Base-by-base conservation (phyloP, 2,888 invertebrate genomes). In the Acholoe squamosa region DNA sequence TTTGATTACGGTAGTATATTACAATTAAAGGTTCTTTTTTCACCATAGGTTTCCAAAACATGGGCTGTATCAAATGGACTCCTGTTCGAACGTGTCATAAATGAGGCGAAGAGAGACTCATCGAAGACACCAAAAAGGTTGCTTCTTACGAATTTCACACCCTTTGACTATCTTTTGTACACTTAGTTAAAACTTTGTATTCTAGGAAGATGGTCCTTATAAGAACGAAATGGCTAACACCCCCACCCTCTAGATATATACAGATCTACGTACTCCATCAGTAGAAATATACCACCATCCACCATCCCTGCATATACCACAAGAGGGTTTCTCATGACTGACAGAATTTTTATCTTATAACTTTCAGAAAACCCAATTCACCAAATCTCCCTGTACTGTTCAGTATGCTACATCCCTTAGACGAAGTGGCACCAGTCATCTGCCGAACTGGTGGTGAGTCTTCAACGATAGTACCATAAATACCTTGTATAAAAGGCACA, bases 11-110 rank as follows among this genome's bases (percentile, higher is more conserved):
- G n/a, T n/a, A n/a, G n/a, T n/a, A n/a, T n/a, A n/a, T n/a, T n/a
- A n/a, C n/a, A n/a, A n/a, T n/a, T n/a, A n/a, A n/a, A n/a, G n/a
- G n/a, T n/a, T 54, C 22, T 34, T 16, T 84, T 84, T 7, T 28
- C 25, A 28, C 97, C 97, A 94, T 97, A 98, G 96, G 97, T 98
- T 0, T 97, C 97, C 88, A 97, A 97, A 93, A 97, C 98, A 0
- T 99, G 98, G 98, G 97, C 97, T 0, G 98, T 98, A 93, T 97
- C 97, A 94, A 98, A 97, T 96, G 99, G 99, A 1, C 97, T 99
- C 54, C 95, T 99, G 84, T 96, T 99, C 92, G 98, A 98, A 94
- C 93, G 95, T 89, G 92, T 93, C n/a, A 93, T 94, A 5, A 93
- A 94, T 51, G 52, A 54, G 52, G 67, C 25, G 28, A 80, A 54